Percentiles rank a stretch among this genome's conserved stretches.
Conservation (phyloP, 2,113 vertebrate species). For the Pseudonaja textilis region DNA sequence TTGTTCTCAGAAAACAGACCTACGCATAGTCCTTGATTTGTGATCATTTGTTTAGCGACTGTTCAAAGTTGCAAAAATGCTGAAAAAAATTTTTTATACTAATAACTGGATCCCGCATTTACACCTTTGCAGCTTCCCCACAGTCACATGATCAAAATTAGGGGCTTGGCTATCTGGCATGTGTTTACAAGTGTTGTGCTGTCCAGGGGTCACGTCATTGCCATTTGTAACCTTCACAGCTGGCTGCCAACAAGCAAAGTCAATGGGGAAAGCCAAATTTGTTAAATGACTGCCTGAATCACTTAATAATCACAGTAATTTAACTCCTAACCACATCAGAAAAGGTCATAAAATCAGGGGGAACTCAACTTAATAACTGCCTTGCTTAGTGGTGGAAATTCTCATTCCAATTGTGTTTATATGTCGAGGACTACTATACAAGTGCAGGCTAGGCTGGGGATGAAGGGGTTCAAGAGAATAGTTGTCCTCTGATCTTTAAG, state of each 20-base stretch:
- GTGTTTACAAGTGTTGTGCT: not conserved
- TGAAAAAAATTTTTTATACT: no score
- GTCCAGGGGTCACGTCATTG: not conserved
- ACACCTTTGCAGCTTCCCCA: not conserved
- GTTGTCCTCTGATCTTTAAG: not conserved
- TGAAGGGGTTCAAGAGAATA: not conserved
- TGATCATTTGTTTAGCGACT: not conserved
- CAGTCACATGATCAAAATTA: not conserved
- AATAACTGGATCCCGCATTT: not conserved
- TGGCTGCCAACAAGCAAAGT: not conserved
- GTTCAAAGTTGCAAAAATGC: not conserved
- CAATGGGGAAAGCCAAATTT: no score
- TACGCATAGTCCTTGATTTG: not conserved
- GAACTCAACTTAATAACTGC: no score
- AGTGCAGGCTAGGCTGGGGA: not conserved
- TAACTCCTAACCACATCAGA: no score
- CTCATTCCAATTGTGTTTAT: no score
- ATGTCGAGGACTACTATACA: not conserved
- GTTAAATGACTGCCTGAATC: no score
- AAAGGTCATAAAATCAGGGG: no score
- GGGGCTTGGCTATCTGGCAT: not conserved
- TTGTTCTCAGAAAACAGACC: not conserved
- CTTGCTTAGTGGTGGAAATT: no score
- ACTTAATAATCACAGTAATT: no score
- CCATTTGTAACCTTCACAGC: no score